Evolutionary conservation across 2,113 vertebrate genomes (phyloP).

Genomic region (Phaethornis superciliosus): DNA sequence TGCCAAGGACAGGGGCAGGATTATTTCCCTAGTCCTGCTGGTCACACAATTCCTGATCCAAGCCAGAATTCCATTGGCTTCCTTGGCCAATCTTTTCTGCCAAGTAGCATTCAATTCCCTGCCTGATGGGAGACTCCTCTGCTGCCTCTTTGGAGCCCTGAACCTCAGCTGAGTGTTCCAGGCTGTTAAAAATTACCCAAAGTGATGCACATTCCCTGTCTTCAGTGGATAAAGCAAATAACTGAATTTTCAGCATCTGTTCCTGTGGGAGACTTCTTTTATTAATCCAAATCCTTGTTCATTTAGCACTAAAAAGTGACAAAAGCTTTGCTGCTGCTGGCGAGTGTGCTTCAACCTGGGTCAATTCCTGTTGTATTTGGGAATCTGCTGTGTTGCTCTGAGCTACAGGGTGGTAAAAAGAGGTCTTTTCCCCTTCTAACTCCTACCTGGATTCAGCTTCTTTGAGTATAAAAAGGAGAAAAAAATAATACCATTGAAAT

Average conservation of each 20-base stretch:
- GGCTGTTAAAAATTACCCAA: not conserved
- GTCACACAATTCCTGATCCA: too few species aligned
- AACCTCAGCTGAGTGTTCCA: not conserved
- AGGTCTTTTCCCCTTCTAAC: not conserved
- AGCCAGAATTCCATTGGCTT: too few species aligned
- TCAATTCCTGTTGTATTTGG: not conserved
- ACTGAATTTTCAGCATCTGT: not conserved
- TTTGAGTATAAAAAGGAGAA: not conserved
- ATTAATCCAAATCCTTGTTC: accelerated
- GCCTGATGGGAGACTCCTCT: not conserved
- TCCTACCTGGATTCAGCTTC: not conserved
- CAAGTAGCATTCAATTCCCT: accelerated
- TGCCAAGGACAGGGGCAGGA: too few species aligned
- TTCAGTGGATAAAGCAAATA: not conserved
- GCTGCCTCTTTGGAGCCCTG: not conserved
- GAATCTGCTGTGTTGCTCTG: not conserved
- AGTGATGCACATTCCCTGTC: not conserved
- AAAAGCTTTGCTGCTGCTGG: not conserved
- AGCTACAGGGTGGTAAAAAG: not conserved
- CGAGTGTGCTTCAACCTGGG: not conserved
- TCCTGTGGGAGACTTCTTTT: accelerated
- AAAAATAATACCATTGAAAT: not conserved
- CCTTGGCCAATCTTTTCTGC: too few species aligned
- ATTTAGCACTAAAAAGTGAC: not conserved
- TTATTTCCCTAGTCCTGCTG: too few species aligned